phyloP scores from a whole-genome alignment of 2,113 vertebrate species.

The Calonectris borealis region DNA sequence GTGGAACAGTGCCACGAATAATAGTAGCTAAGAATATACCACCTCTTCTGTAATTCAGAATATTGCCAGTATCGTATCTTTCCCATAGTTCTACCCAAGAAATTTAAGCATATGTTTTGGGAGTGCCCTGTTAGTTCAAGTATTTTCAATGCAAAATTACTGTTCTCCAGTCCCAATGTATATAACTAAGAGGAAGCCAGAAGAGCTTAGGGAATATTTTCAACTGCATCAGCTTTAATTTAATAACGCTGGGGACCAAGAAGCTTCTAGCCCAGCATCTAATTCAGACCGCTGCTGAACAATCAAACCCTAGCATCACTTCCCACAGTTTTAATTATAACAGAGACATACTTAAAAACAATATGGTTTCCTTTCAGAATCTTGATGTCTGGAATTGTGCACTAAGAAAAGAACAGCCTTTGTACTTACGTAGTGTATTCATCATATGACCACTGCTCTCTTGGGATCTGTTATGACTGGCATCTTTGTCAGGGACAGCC shows the following conservation, averaged over 20 bases:
- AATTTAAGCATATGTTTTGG: slow-evolving; percentile 13
- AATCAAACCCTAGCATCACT: slow-evolving; percentile 48
- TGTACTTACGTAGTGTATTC: slow-evolving; percentile 93
- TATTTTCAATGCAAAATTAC: slow-evolving; percentile 49
- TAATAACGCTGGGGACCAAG: slow-evolving; percentile 5
- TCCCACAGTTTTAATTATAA: slow-evolving; percentile 62
- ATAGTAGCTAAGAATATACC: not conserved
- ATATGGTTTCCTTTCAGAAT: slow-evolving; percentile 60
- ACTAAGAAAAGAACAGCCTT: slow-evolving; percentile 42
- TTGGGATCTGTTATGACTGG: slow-evolving; percentile 70
- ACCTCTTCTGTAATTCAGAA: not conserved
- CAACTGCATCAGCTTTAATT: slow-evolving; percentile 51
- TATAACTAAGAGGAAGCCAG: slow-evolving; percentile 18
- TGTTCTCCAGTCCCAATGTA: not conserved
- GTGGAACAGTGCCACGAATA: not conserved
- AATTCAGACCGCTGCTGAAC: slow-evolving; percentile 29
- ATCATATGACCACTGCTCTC: slow-evolving; percentile 83
- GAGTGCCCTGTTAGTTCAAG: not conserved
- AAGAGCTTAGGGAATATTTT: slow-evolving; percentile 7
- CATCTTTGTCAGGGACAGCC: slow-evolving; percentile 71
- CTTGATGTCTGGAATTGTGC: slow-evolving; percentile 26
- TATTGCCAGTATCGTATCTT: not conserved
- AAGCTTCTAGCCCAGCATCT: slow-evolving; percentile 21
- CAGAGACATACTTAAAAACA: slow-evolving; percentile 51
- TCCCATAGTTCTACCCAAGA: not conserved